Evolutionary conservation across 2,113 vertebrate genomes (phyloP), one percentile per base, ranked within the genome.

Genomic region (Callorhinus ursinus): DNA sequence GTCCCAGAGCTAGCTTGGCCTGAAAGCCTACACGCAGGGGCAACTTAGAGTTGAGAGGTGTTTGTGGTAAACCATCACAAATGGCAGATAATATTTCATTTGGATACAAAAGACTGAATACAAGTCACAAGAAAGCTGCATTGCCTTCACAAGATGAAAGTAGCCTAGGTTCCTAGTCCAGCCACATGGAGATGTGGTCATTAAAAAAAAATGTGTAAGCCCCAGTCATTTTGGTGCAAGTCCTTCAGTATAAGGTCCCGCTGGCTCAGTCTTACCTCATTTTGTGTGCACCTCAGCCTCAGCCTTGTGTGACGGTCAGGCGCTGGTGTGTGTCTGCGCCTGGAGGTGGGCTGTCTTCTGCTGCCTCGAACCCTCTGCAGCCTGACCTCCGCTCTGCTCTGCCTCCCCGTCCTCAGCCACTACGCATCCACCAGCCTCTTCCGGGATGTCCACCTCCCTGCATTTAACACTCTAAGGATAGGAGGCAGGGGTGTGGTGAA

Each of bases 271-370:
- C 49, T 74, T 31, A 88, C 72, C 57, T 49, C 36, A 36, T 31
- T 31, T 53, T 42, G 15, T 13, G 7, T 4, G 46, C 42, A 16
- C 26, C 4, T 46, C 74, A 10, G 42, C 26, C 39, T 18, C 2
- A 77, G 42, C 26, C 26, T 7, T 2, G 2, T 1, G 4, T 19
- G 57, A 42, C 19, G 24, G 19, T 18, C 51, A 11, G 51, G 21
- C 0, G 1, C 51, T 16, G 21, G 7, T 0, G 0, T 7, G 31
- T 14, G 42, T 33, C 16, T 42, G 4, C 12, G 2, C 2, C 0
- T 33, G 39, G 2, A 83, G 15, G 11, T 9, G 24, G 33, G 46
- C 2, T 10, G 14, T 24, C 21, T 36, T 21, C 61, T 18, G 2
- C n/a, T 3, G 13, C 72, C n/a, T 36, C 16, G 0, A 5, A 1